Evolutionary conservation across 1,140 invertebrate species (phyloP), one percentile per base, ranked within the genome.

Genomic region (Palaemon carinicauda): DNA sequence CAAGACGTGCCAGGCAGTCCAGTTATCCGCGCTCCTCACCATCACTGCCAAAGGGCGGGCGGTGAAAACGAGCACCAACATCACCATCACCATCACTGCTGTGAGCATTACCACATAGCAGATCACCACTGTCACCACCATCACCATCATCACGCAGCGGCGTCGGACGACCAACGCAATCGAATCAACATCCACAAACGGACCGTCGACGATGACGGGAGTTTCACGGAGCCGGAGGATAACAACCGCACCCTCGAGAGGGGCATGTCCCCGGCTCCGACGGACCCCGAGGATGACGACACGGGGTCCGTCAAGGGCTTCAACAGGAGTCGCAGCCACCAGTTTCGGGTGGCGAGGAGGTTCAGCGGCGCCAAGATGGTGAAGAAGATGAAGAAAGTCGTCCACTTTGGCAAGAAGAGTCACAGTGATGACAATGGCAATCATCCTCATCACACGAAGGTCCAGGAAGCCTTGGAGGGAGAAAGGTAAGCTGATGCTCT

Each of bases 351-450:
- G 12, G 84, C 50, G 10, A 29, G 75, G 41, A 29, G 84, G 60
- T 86, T 80, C 84, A 86, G 77, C 60, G 74, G 84, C 14, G 77
- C 80, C 74, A 79, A 79, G 60, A 86, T 86, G 84, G 29, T 86
- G 27, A 51, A 69, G 77, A 80, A 73, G 65, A 79, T 86, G 60
- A 65, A 69, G 77, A 65, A 86, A 27, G 84, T 27, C 1, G 50
- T 86, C 21, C 84, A 86, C 51, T 80, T 86, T 51, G 83, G 83
- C 83, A 31, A 29, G 3, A 86, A 79, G 77, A 71, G 51, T 9
- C 60, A 12, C 10, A 17, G 17, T 21, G 77, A 69, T 7, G 33
- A 52, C 41, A 21, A 50, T 10, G 82, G 31, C 14, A 24, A 27
- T 3, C 56, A 80, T 10, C n/a, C 33, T 17, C 84, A 86, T 27